Evolutionary conservation across 2,797 vertebrate species (phyloP).

Genomic region (Hippoglossus hippoglossus): DNA sequence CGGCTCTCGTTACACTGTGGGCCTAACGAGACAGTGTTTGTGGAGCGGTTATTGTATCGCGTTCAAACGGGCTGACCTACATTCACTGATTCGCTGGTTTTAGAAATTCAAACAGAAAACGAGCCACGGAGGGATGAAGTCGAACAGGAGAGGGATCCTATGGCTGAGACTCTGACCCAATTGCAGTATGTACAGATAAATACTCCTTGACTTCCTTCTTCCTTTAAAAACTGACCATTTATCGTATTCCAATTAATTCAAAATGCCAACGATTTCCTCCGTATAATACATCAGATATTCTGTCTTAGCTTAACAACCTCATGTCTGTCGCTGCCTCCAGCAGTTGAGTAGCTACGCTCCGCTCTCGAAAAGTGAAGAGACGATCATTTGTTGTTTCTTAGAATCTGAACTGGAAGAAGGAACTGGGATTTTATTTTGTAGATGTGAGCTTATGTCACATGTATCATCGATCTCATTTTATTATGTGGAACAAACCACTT

Average conservation of each 20-base stretch:
- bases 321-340: constrained; percentile 15
- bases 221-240: background rate
- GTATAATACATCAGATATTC: background rate
- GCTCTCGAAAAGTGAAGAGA: constrained; percentile 11
- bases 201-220: background rate
- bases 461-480: constrained; percentile 4
- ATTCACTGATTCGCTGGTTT: constrained; percentile 28
- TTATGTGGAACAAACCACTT: constrained; percentile 47
- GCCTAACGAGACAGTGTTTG: constrained; percentile 24
- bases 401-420: constrained; percentile 39
- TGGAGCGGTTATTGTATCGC: constrained; percentile 24
- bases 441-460: constrained; percentile 23
- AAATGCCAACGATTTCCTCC: background rate
- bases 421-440: constrained; percentile 28
- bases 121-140: constrained; percentile 28
- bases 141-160: background rate
- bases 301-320: background rate
- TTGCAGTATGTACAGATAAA: background rate
- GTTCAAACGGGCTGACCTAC: constrained; percentile 21
- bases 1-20: constrained; percentile 12
- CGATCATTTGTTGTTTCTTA: constrained; percentile 16
- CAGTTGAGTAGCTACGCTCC: constrained; percentile 2
- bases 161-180: background rate
- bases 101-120: constrained; percentile 27
- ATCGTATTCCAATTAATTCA: background rate